Evolutionary conservation across 2,113 vertebrate species (phyloP).

Genomic region (Corydoras maculifer): DNA sequence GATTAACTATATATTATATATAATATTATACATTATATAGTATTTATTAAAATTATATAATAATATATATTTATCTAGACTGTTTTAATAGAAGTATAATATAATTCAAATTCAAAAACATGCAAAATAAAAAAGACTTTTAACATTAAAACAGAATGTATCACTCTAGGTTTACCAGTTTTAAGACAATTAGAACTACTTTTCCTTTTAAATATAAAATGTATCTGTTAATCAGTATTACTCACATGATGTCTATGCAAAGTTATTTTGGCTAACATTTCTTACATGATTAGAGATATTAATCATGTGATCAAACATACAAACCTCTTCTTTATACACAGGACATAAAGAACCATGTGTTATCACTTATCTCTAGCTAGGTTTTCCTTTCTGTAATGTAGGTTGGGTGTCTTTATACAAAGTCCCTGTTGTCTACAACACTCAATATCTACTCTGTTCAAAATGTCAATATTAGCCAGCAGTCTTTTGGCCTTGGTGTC

Average conservation of each 20-base stretch:
- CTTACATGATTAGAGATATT: not conserved
- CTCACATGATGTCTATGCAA: not conserved
- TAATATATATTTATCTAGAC: too few relatives aligned
- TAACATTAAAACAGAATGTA: not conserved
- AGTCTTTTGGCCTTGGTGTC: constrained; percentile 38
- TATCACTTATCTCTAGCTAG: not conserved
- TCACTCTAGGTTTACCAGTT: not conserved
- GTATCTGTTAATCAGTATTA: too few relatives aligned
- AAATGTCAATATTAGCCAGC: constrained; percentile 32
- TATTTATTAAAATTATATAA: too few relatives aligned
- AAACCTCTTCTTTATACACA: constrained; percentile 11
- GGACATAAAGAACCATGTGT: constrained; percentile 2
- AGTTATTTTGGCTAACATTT: not conserved
- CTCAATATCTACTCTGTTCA: constrained; percentile 29
- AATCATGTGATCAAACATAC: constrained; percentile 1
- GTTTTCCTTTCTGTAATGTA: not conserved
- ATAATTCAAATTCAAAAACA: not conserved
- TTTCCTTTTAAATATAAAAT: too few relatives aligned
- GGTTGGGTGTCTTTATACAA: constrained; percentile 14
- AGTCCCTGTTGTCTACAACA: constrained; percentile 16
- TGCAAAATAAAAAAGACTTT: not conserved
- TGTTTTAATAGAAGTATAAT: too few relatives aligned
- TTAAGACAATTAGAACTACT: not conserved
- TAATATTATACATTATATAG: too few relatives aligned
- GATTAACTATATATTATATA: not conserved